Base-by-base conservation (phyloP, 2,113 vertebrate species). In the Pomatostomus ruficeps region DNA sequence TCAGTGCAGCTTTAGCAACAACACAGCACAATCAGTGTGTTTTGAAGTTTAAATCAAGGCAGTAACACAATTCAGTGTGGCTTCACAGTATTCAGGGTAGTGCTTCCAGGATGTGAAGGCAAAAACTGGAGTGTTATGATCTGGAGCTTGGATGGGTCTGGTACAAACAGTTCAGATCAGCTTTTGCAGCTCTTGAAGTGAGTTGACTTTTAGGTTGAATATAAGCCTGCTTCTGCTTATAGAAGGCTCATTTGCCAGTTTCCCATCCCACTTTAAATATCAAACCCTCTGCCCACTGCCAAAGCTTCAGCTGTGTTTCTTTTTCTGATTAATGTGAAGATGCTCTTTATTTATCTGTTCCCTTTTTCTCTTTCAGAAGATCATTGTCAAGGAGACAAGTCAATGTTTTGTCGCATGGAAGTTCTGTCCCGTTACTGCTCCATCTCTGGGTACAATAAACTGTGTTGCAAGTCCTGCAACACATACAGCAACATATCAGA, bases 401-500 rank as follows among this genome's bases (percentile, higher is more conserved):
- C 99, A 45, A 97, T 98, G 92, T 99, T 99, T 94, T 99, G 99
- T 96, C 98, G 98, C 88, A 98, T 99, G 99, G 98, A 99, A 67
- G 97, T 97, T 91, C 98, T 99, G 92, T 98, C 98, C 81, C 99
- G 98, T 28, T 98, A 99, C 96, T 99, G 99, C 97, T 97, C 98
- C 36, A 98, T 99, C 57, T 98, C 99, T 31, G 98, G 98, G 68
- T 99, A 98, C 97, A 98, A 98, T 95, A 99, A 98, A 73, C 98
- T 99, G 82, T 99, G 99, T 96, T 99, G 99, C 98, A 98, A 98
- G 93, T 98, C 99, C 87, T 99, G 99, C 93, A 98, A 98, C 42
- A 88, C 68, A 15, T 82, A 98, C 66, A 91, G 43, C 95, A 97
- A 97, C 80, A 3, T 84, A 77, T 97, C 96, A 17, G 38, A 77